Evolutionary conservation across 2,888 invertebrate species (phyloP), one percentile per base, ranked within the genome.

Genomic region (Aethes cnicana): DNA sequence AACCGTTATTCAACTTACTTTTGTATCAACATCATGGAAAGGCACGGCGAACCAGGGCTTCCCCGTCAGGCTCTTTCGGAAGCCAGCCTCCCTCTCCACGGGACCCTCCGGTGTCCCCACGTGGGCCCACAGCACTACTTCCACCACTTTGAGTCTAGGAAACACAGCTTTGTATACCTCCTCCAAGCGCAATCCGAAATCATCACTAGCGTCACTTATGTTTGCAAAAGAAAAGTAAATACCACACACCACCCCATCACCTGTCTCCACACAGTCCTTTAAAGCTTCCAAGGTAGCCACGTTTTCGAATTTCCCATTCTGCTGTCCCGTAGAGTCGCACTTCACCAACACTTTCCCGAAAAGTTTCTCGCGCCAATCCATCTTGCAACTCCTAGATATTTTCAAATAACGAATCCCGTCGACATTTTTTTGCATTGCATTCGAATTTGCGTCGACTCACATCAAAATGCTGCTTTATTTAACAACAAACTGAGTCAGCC

Each of bases 201-300:
- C 94, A 69, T 94, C 94, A 84, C 92, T 92, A 36, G 91, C 90
- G 56, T 91, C 91, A 73, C 92, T 93, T 55, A 93, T 92, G 64
- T 94, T 93, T 9, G 93, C 93, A 70, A 94, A 94, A 41, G 93
- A 93, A 74, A 94, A 94, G 72, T 94, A 94, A 58, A 94, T 88
- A 20, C 93, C 94, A 64, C 92, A 91, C 17, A 87, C 77, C 43
- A 91, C 75, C 7, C 91, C 91, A 7, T 86, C 89, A 1, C 85
- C 86, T 26, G 84, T 82, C 1, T 92, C 85, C 6, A 85, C 86
- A 56, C 86, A 88, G 50, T 87, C 86, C 18, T 73, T 60, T 44
- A 90, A 65, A 52, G 84, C 89, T 54, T 91, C 90, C 30, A 78
- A 63, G 1, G 91, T 91, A 1, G 83, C 64, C 8, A 87, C 62